Percentiles rank a stretch among this genome's conserved stretches.
phyloP scores from a whole-genome alignment of 2,797 vertebrate species.

The Gambusia yucatana region DNA sequence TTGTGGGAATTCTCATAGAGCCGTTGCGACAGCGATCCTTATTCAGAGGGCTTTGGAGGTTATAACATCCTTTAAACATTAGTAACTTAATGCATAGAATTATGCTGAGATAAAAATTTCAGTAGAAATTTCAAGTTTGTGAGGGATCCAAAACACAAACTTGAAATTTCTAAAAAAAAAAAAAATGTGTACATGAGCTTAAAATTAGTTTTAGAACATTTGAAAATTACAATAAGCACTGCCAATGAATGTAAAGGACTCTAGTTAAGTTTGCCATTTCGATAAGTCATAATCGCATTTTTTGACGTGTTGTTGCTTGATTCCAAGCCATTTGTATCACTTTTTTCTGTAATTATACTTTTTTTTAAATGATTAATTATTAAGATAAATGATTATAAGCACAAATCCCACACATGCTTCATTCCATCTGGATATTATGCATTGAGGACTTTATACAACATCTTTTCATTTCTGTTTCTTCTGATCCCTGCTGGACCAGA shows the following conservation, averaged over 20 bases:
- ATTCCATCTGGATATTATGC: background rate
- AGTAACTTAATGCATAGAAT: background rate
- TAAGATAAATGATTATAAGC: background rate
- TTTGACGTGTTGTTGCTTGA: background rate
- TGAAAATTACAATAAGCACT: background rate
- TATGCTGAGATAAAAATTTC: no score
- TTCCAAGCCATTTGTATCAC: background rate
- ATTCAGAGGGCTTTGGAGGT: background rate
- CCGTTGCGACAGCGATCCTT: background rate
- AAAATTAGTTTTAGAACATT: no score
- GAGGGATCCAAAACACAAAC: no score
- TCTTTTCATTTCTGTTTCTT: background rate
- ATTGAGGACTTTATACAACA: background rate
- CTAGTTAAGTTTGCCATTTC: background rate
- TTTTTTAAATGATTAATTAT: background rate
- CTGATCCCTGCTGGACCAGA: background rate
- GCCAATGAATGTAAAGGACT: background rate
- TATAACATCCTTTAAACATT: background rate
- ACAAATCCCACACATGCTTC: background rate
- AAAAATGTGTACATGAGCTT: no score
- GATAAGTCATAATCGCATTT: background rate
- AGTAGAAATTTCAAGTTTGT: no score
- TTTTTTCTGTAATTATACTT: background rate
- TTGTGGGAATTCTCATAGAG: constrained; percentile 57
- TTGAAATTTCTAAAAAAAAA: no score